Conservation (phyloP, 2,797 vertebrate species). For the Sebastes variabilis region DNA sequence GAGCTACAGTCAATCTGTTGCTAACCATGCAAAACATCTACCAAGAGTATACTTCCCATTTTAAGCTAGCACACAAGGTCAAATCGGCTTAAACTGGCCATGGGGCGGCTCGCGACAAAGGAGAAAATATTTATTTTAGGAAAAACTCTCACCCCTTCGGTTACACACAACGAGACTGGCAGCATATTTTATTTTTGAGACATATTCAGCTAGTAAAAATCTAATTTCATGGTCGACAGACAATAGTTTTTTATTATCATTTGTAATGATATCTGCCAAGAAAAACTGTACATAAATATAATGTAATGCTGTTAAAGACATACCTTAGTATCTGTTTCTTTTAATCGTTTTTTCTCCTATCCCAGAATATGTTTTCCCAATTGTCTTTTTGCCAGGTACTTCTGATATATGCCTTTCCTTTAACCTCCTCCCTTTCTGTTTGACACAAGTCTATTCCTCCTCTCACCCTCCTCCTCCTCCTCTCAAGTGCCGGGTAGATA, state of each 20-base stretch:
- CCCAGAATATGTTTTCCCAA: background rate
- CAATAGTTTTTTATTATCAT: background rate
- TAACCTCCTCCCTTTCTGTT: background rate
- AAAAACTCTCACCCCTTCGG: background rate
- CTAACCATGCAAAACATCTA: slow-evolving; percentile 35
- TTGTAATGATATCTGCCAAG: background rate
- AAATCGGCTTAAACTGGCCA: background rate
- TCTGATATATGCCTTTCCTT: background rate
- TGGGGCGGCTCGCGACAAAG: background rate
- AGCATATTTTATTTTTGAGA: background rate
- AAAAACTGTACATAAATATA: background rate
- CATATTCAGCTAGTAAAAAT: background rate
- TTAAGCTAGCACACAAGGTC: slow-evolving; percentile 4
- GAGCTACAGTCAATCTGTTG: slow-evolving; percentile 36
- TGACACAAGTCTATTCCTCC: background rate
- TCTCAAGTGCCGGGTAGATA: background rate
- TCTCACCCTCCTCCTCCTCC: background rate
- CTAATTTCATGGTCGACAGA: background rate
- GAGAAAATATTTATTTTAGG: background rate
- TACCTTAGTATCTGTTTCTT: background rate
- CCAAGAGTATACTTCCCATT: background rate
- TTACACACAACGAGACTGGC: background rate
- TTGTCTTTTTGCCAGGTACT: background rate
- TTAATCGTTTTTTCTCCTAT: background rate
- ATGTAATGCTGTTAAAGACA: background rate